phyloP scores from a whole-genome alignment of 2,888 invertebrate species.

The Saturnia japonica region DNA sequence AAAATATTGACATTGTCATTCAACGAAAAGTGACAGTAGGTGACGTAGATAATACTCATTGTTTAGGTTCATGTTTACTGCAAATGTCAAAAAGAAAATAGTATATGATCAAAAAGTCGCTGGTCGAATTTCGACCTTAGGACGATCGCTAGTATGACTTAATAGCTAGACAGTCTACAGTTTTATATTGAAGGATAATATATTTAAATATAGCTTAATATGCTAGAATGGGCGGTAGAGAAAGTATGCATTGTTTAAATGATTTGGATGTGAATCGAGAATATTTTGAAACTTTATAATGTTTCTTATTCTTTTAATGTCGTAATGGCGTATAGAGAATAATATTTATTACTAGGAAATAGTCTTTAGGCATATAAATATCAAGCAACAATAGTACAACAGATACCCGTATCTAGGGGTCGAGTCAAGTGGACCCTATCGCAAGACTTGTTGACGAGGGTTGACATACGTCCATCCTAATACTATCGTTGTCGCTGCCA shows the following conservation, averaged over 20 bases:
- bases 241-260: background rate
- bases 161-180: background rate
- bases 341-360: background rate
- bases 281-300: background rate
- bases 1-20: too few species aligned
- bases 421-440: constrained; percentile 9
- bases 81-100: too few species aligned
- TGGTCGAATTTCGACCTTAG: too few species aligned
- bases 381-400: constrained; percentile 2
- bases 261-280: background rate
- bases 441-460: constrained; percentile 46
- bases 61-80: too few species aligned
- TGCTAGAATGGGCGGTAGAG: background rate
- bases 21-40: too few species aligned
- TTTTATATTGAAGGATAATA: background rate
- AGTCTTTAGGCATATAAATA: background rate
- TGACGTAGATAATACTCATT: too few species aligned
- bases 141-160: too few species aligned
- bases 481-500: constrained; percentile 46
- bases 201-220: background rate
- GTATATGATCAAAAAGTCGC: too few species aligned
- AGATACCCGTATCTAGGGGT: constrained; percentile 7
- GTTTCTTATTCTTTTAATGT: background rate
- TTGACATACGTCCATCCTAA: constrained; percentile 58
- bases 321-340: background rate